Base-by-base conservation (phyloP, 2,888 invertebrate genomes). In the Drymonia ruficornis region DNA sequence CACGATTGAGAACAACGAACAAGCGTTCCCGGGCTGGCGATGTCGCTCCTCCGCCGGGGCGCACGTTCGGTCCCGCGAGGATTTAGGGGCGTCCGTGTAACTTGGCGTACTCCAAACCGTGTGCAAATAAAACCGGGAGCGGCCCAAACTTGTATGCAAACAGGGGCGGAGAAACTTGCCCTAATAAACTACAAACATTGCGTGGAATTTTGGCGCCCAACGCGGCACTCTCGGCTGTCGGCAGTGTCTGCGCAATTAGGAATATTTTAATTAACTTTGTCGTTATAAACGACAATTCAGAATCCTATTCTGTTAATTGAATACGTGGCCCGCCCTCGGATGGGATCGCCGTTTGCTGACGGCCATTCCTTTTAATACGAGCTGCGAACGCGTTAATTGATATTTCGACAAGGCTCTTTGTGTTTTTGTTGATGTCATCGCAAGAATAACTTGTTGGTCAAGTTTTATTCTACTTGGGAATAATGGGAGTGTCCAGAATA, bases 181-280 rank as follows among this genome's bases (percentile, higher is more conserved):
- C 84, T 87, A 88, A 90, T 88, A 89, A 86, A 86, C 83, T 79
- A 77, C 87, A 90, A 89, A 91, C 86, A 89, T 79, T 84, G 86
- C 74, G 86, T 83, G 65, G 65, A 61, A 67, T 58, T 59, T 65
- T 75, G 75, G 75, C 78, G 71, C 74, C 74, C 74, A 71, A 67
- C 68, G 50, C 54, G 70, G 69, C 60, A 45, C 36, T 36, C 36
- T 11, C 11, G 5, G 36, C 36, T 7, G 36, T 36, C n/a, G 36
- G n/a, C 60, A 65, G 75, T 73, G 74, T 65, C 70, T 65, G 67
- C 74, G 72, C 83, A 81, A 83, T 86, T 84, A 83, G 74, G 78
- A 78, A 83, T 80, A 84, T 86, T 87, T 88, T 84, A 86, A 90
- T 89, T 87, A 87, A 86, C 84, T 86, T 82, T 86, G 81, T 83